Evolutionary conservation across 2,888 invertebrate species (phyloP).

Genomic region (Griposia aprilina): DNA sequence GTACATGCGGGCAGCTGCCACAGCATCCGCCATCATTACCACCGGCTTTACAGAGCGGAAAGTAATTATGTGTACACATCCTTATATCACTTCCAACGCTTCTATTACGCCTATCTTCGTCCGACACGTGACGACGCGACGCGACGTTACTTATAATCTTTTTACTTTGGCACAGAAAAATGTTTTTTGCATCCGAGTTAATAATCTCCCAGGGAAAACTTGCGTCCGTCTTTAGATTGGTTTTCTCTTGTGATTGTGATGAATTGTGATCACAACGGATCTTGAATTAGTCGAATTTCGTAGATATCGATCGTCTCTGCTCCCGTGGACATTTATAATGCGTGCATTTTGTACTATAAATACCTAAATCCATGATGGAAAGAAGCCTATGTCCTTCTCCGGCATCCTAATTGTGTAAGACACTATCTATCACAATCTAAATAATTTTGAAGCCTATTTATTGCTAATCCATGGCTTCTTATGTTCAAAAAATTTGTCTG

Average conservation of each 20-base stretch:
- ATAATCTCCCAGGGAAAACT: constrained; percentile 15
- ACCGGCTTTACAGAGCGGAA: constrained; percentile 58
- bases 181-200: background rate
- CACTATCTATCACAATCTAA: too few species aligned
- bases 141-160: constrained; percentile 1
- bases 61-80: constrained; percentile 59
- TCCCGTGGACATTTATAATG: background rate
- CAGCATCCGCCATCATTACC: constrained; percentile 53
- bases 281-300: too few species aligned
- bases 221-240: background rate
- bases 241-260: background rate
- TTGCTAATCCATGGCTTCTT: too few species aligned
- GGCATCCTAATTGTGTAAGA: too few species aligned
- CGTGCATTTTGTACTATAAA: background rate
- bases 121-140: background rate
- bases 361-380: background rate
- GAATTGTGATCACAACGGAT: background rate
- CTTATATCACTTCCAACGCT: constrained; percentile 47
- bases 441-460: too few species aligned
- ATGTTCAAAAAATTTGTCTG: too few species aligned
- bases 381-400: too few species aligned
- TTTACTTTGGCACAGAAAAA: background rate
- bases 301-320: background rate
- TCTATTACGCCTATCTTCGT: constrained; percentile 2
- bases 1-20: constrained; percentile 29